These are phyloP conservation scores for Aphrocallistes beatrix DNA, from an alignment of 37 sponge, comb jelly and placozoan genomes.

Conservation along the genomic window DNA sequence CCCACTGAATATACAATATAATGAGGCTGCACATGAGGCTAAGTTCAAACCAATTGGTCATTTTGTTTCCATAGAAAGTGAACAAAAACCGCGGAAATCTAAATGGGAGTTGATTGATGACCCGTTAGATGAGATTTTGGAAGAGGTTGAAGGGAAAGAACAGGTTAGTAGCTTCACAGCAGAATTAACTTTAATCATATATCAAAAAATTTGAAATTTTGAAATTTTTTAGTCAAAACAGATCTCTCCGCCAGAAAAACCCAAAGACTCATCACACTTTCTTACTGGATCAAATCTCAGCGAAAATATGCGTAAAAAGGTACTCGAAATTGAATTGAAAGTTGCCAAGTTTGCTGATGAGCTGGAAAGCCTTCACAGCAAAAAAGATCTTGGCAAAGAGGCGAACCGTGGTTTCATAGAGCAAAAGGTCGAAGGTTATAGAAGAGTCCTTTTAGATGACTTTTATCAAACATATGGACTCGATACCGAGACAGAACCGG, in stretches of 20 bases:
- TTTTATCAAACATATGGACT: not conserved
- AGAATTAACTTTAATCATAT: not conserved
- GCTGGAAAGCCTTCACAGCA: not conserved
- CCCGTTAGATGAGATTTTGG: not conserved
- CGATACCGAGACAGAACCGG: not conserved
- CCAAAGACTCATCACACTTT: too few species aligned
- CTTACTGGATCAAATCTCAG: not conserved
- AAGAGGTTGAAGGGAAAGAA: not conserved
- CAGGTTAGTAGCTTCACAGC: not conserved
- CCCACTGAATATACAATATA: not conserved
- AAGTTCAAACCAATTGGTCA: not conserved
- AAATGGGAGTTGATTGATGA: not conserved
- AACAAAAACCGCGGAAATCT: not conserved
- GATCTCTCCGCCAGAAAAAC: not conserved
- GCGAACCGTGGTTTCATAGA: not conserved
- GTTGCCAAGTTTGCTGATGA: not conserved
- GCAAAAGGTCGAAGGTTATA: not conserved
- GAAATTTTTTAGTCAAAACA: not conserved
- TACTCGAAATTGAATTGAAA: not conserved
- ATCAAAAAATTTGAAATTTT: not conserved
- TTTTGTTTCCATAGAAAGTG: not conserved
- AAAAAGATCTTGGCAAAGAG: not conserved
- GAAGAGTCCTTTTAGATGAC: not conserved
- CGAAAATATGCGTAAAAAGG: not conserved
- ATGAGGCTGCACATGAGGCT: not conserved